Evolutionary conservation across 2,113 vertebrate species (phyloP).

Genomic region (Megaptera novaeangliae): DNA sequence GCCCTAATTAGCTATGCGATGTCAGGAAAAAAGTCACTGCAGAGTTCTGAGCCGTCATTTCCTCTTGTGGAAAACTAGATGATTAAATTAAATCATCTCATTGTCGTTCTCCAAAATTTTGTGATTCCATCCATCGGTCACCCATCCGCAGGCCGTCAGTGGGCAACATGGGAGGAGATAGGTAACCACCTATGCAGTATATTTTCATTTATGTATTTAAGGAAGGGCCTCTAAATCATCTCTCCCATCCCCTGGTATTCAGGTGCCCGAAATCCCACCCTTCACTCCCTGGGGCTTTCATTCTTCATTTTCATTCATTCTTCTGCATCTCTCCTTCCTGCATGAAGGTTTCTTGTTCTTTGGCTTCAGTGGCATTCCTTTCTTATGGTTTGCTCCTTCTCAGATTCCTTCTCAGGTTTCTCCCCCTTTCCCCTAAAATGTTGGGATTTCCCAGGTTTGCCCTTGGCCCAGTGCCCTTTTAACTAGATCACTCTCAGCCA

Average conservation of each 20-base stretch:
- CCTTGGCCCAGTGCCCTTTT: neutral
- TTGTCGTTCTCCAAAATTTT: neutral
- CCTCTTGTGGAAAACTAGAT: slow-evolving; percentile 28
- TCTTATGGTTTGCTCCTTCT: neutral
- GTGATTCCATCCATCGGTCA: neutral
- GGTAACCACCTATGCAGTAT: neutral
- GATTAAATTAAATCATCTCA: neutral
- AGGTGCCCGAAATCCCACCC: neutral
- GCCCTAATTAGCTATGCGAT: slow-evolving; percentile 13
- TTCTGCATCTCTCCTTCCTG: neutral
- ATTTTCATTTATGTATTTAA: neutral
- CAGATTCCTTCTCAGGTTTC: neutral
- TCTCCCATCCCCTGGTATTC: neutral
- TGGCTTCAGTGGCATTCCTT: neutral
- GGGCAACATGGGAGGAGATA: neutral
- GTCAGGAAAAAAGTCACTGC: neutral
- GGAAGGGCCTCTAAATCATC: neutral
- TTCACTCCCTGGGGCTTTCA: neutral
- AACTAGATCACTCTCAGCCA: neutral
- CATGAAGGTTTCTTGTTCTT: neutral
- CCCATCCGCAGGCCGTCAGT: neutral
- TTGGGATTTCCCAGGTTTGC: neutral
- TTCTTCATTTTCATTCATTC: neutral
- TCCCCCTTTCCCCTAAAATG: neutral
- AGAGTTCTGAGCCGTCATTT: neutral